Base-by-base conservation (phyloP, 2,797 vertebrate species). In the Cephalopachus bancanus region DNA sequence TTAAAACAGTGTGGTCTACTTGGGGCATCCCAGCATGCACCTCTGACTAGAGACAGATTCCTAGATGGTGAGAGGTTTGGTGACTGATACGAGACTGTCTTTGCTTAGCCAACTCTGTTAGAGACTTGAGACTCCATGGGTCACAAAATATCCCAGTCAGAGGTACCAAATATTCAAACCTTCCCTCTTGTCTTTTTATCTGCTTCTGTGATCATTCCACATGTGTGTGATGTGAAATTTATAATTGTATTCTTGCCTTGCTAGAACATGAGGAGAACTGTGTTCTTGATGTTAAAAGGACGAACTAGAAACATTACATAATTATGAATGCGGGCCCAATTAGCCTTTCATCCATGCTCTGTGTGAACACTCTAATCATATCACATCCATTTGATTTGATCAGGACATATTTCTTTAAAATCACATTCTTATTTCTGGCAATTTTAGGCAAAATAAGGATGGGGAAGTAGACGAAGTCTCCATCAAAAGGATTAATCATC, bases 401-500 rank as follows among this genome's bases (percentile, higher is more conserved):
- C 55, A 30, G 72, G 62, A 80, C 44, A 67, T 19, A 4, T 30
- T 9, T 74, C 80, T 1, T 17, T 24, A 59, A 67, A 33, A 28
- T 19, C 67, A 26, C 53, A n/a, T 55, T 64, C 33, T 84, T 22
- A 2, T 16, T 55, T 60, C 28, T 37, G 91, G 28, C 16, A 62
- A 33, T 37, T 57, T 81, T 30, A 89, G 84, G 28, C 64, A 37
- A 53, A 49, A 30, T 33, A 64, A 89, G 19, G 44, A 28, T 69
- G 16, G 49, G 22, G 9, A 19, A 19, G n/a, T 44, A 30, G 76
- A 37, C 17, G 20, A 0, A 64, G 9, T 78, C 4, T 60, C 67
- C 76, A 85, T 37, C 14, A 90, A 78, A 94, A 78, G 74, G 10
- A 79, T 30, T n/a, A 8, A 86, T 79, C 17, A 15, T 33, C 76